Base-by-base conservation (phyloP, 2,113 vertebrate genomes). In the Myrmophylax atrothorax region DNA sequence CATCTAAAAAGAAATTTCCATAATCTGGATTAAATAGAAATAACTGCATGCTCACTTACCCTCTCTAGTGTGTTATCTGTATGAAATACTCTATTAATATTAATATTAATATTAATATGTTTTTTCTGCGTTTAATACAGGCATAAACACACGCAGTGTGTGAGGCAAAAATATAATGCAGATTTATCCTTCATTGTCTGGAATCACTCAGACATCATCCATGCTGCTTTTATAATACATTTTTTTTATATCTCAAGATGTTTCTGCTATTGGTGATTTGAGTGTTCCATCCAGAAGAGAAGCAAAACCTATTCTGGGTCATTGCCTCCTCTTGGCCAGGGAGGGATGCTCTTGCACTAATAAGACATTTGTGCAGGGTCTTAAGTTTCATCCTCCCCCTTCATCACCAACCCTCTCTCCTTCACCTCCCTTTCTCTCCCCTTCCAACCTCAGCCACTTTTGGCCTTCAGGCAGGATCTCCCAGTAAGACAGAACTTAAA, bases 291-390 rank as follows among this genome's bases (percentile, higher is more conserved):
- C 35, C 50, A 66, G 66, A 95, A 79, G n/a, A 79, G 25, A 93
- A 18, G 67, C 31, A 91, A 91, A 74, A 62, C 11, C 38, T 80
- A 10, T 50, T 80, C 74, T 42, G 66, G 37, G 84, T 93, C 91
- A 90, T 62, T 96, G 93, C 58, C 50, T 70, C 8, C 42, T 64
- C 80, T 90, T 90, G 90, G 55, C 87, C 95, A 94, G 90, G 1
- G 35, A 95, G 93, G 92, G 91, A 94, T 96, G 94, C 93, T 94
- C 91, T 97, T 95, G 93, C 68, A 79, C 81, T 79, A 66, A 73
- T 22, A 64, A 87, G 93, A 60, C 22, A 68, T 64, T 15, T 2
- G 2, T 78, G 69, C 56, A 60, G 40, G 60, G 46, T 19, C 58
- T 78, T 62, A 5, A 59, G 19, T 50, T 47, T 62, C 62, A 75